A percentile compares a stretch with the other conserved stretches of the same genome.
These are phyloP conservation scores for Tromatobia lineatoria DNA, from an alignment of 2,888 invertebrate species.

Conservation along the genomic window DNA sequence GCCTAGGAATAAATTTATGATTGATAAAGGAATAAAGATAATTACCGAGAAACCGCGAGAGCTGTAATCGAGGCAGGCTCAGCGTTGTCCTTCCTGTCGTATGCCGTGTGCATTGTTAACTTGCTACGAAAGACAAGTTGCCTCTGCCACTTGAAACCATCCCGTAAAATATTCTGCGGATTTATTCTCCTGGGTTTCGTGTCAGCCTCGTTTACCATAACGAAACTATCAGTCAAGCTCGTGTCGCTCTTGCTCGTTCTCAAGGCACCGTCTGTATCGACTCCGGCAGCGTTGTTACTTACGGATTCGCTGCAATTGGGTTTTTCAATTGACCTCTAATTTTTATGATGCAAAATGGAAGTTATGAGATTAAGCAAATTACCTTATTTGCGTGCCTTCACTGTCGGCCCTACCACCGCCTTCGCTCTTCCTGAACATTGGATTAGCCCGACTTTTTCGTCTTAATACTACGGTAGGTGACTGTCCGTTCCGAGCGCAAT, in stretches of 20 bases:
- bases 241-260: slow-evolving; percentile 96
- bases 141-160: slow-evolving; percentile 94
- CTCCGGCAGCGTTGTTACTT: slow-evolving; percentile 69
- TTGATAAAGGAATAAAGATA: slow-evolving; percentile 36
- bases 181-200: slow-evolving; percentile 84
- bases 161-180: slow-evolving; percentile 85
- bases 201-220: slow-evolving; percentile 90
- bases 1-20: slow-evolving; percentile 79
- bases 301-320: slow-evolving; percentile 75
- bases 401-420: slow-evolving; percentile 85
- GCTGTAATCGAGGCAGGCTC: slow-evolving; percentile 99
- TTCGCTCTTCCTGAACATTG: slow-evolving; percentile 90
- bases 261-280: slow-evolving; percentile 86
- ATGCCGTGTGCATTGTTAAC: slow-evolving; percentile 99
- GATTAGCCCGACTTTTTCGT: slow-evolving; percentile 89
- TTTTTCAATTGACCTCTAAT: background rate
- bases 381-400: slow-evolving; percentile 82
- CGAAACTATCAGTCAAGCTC: slow-evolving; percentile 96
- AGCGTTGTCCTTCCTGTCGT: slow-evolving; percentile 98
- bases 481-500: slow-evolving; percentile 80
- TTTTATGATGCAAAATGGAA: background rate
- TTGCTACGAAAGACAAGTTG: slow-evolving; percentile 97
- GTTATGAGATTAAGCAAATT: slow-evolving; percentile 41
- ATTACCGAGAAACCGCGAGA: slow-evolving; percentile 94
- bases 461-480: slow-evolving; percentile 87